phyloP scores from a whole-genome alignment of 2,113 vertebrate genomes.

The Apteryx mantelli region DNA sequence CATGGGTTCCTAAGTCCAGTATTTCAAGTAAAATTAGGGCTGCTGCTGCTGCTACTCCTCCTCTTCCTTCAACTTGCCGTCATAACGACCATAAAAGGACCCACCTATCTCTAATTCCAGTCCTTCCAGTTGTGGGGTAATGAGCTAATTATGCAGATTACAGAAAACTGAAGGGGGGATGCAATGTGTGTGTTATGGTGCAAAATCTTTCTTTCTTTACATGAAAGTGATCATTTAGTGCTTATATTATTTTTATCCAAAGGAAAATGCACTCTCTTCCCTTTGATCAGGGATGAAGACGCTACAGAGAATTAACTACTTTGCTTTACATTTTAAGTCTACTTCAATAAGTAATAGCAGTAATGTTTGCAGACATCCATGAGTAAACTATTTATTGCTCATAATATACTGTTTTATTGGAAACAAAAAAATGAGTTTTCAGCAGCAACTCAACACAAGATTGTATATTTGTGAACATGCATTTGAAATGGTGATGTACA shows the following conservation, averaged over 20 bases:
- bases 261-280: neutral
- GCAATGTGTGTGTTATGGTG: neutral
- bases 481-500: neutral
- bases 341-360: neutral
- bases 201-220: neutral
- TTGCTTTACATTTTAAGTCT: neutral
- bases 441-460: neutral
- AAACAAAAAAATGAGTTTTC: neutral
- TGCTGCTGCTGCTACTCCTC: conserved; percentile 4
- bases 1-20: neutral
- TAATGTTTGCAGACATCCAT: neutral
- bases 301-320: neutral
- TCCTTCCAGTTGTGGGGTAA: conserved; percentile 39
- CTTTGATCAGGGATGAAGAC: neutral
- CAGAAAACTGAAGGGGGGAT: neutral
- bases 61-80: conserved; percentile 35
- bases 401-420: neutral
- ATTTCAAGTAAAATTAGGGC: conserved; percentile 35
- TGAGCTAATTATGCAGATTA: conserved; percentile 10
- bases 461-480: neutral
- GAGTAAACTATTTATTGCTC: neutral
- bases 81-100: conserved; percentile 9
- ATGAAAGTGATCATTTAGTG: neutral
- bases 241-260: neutral
- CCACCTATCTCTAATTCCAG: conserved; percentile 40